phyloP scores from a whole-genome alignment of 2,113 vertebrate genomes.

The Gyps fulvus region DNA sequence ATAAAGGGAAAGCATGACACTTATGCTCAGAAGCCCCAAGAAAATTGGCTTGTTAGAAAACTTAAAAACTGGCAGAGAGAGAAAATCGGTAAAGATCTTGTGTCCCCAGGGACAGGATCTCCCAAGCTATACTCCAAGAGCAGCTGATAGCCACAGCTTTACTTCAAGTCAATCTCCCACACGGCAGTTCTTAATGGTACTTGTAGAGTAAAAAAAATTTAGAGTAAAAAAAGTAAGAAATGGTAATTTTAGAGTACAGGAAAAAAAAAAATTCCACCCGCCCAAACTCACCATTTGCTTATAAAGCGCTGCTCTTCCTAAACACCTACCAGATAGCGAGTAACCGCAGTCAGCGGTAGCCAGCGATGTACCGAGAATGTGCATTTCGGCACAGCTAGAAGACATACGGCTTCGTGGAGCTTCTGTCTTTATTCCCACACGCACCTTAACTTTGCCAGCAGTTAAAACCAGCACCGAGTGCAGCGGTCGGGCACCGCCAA shows the following conservation, averaged over 20 bases:
- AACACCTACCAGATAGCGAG: neutral
- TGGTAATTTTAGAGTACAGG: neutral
- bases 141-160: neutral
- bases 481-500: neutral
- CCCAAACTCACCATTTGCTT: neutral
- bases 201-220: neutral
- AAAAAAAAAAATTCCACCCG: neutral
- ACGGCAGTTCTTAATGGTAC: neutral
- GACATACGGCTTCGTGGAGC: neutral
- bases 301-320: neutral
- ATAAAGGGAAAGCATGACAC: neutral
- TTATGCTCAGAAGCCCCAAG: neutral
- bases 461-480: neutral
- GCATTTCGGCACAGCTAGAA: accelerated
- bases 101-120: neutral
- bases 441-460: neutral
- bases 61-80: neutral
- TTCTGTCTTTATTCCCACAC: neutral
- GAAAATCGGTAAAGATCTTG: neutral
- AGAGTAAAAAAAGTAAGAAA: neutral
- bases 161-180: neutral
- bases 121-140: neutral
- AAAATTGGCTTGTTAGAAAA: neutral
- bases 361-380: neutral
- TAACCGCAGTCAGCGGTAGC: neutral